A percentile compares a stretch with the other conserved stretches of the same genome.
Evolutionary conservation across 2,888 invertebrate genomes (phyloP).

Genomic region (Dendrolimus pini): DNA sequence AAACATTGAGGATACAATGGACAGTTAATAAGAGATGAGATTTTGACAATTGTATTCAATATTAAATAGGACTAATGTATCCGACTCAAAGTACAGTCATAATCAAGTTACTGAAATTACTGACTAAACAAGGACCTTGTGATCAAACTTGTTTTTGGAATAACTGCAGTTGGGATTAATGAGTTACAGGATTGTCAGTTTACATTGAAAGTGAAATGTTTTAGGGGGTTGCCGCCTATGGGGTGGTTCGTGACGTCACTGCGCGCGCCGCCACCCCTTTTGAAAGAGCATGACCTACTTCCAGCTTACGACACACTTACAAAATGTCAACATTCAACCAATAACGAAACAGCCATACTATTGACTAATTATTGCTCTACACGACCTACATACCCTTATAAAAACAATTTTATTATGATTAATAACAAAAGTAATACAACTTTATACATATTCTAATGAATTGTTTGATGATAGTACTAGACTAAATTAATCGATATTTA

Average conservation of each 20-base stretch:
- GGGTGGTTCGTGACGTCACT: slow-evolving; percentile 53
- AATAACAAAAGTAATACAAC: too few species aligned
- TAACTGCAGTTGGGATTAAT: too few species aligned
- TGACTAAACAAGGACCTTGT: too few species aligned
- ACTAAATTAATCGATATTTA: not conserved
- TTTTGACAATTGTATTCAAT: too few species aligned
- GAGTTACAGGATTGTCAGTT: not conserved
- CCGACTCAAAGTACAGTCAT: too few species aligned
- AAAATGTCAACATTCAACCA: slow-evolving; percentile 62
- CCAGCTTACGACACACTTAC: slow-evolving; percentile 47
- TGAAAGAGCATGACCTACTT: slow-evolving; percentile 52
- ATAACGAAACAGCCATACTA: slow-evolving; percentile 29
- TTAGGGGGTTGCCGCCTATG: slow-evolving; percentile 34
- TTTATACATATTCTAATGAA: too few species aligned
- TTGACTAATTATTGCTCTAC: slow-evolving; percentile 37
- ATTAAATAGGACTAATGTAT: too few species aligned
- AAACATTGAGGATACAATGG: too few species aligned
- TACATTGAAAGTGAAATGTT: slow-evolving; percentile 4
- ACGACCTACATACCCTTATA: slow-evolving; percentile 8
- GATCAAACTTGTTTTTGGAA: too few species aligned
- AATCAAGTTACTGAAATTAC: too few species aligned
- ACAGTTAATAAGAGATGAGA: too few species aligned
- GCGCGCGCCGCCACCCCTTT: slow-evolving; percentile 56
- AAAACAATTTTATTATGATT: too few species aligned
- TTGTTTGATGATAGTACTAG: not conserved